These are phyloP conservation scores for Zelleria hepariella DNA, from an alignment of 2,888 invertebrate species.

Conservation along the genomic window DNA sequence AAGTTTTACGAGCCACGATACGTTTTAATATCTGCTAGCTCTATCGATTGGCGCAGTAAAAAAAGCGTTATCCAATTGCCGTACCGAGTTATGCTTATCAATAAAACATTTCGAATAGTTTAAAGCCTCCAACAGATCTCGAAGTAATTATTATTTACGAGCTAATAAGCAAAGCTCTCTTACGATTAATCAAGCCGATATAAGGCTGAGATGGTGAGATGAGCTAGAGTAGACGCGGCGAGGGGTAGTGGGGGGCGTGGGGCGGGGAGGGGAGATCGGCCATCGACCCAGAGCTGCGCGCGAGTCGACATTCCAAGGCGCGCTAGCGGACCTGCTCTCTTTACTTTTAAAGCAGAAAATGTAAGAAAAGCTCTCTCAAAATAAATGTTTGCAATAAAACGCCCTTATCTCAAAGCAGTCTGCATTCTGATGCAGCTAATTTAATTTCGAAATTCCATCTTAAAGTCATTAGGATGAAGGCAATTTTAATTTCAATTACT, in stretches of 20 bases:
- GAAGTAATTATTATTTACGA: constrained; percentile 22
- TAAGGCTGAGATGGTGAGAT: constrained; percentile 53
- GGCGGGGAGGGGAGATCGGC: constrained; percentile 40
- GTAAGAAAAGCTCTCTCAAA: constrained; percentile 2
- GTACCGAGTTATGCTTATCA: neutral
- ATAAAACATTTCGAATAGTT: constrained; percentile 2
- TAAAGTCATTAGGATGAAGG: neutral
- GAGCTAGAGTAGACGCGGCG: constrained; percentile 14
- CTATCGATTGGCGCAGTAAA: neutral
- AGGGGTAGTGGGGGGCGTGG: constrained; percentile 19
- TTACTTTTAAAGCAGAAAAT: constrained; percentile 27
- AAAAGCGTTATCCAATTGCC: neutral
- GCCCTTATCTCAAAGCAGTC: neutral
- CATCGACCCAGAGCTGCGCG: constrained; percentile 51
- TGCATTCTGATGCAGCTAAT: neutral
- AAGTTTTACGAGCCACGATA: neutral
- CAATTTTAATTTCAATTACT: neutral
- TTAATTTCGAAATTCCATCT: neutral
- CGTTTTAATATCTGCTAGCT: neutral
- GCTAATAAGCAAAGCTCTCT: constrained; percentile 37
- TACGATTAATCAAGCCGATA: constrained; percentile 62
- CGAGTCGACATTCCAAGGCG: constrained; percentile 51
- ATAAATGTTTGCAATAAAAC: neutral
- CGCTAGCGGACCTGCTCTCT: constrained; percentile 57
- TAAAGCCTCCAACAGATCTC: constrained; percentile 8